phyloP scores from a whole-genome alignment of 1,140 invertebrate genomes.

The Ectropis grisescens region DNA sequence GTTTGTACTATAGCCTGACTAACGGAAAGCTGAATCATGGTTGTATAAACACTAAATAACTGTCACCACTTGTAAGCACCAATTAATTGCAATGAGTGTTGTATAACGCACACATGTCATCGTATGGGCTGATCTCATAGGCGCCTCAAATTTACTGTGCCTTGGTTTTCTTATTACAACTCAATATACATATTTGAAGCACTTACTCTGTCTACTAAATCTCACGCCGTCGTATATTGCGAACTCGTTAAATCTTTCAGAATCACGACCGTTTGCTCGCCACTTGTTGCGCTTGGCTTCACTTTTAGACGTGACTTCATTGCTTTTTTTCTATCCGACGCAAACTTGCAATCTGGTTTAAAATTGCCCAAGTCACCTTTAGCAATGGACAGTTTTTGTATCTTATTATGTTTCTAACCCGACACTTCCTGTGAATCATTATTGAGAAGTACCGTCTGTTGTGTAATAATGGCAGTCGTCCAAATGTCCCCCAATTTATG shows the following conservation, averaged over 20 bases:
- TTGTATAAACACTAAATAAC: conserved; percentile 13
- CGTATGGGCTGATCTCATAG: conserved; percentile 10
- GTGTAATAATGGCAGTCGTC: conserved; percentile 28
- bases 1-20: no score
- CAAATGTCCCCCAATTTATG: conserved; percentile 26
- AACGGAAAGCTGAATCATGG: no score
- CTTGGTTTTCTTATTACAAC: no score
- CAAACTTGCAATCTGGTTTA: conserved; percentile 34
- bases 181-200: no score
- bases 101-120: conserved; percentile 15
- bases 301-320: conserved; percentile 48
- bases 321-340: conserved; percentile 50
- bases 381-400: conserved; percentile 20
- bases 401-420: conserved; percentile 19
- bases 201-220: no score
- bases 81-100: conserved; percentile 15
- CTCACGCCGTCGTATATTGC: no score
- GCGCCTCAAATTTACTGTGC: no score
- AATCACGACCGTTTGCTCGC: conserved; percentile 45
- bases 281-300: conserved; percentile 51
- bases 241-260: no score
- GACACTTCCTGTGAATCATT: conserved; percentile 21
- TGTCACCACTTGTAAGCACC: conserved; percentile 7
- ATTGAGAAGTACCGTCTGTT: conserved; percentile 11
- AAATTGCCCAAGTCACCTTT: conserved; percentile 34